Evolutionary conservation across 2,888 invertebrate species (phyloP).

Genomic region (Drosophila pegasa): DNA sequence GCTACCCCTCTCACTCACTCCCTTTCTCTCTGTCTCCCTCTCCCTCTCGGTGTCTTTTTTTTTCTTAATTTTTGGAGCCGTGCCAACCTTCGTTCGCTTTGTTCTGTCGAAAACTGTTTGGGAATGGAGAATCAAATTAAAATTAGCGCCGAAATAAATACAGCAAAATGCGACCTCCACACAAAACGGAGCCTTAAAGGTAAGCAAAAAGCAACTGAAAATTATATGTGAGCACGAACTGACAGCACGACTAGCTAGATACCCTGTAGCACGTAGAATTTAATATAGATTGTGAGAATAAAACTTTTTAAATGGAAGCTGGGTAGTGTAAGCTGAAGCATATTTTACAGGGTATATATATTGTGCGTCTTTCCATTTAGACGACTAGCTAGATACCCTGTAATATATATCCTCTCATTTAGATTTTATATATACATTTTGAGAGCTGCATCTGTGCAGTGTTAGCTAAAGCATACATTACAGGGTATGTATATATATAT

Average conservation of each 20-base stretch:
- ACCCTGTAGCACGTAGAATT: neutral
- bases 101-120: conserved; percentile 2
- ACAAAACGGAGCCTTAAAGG: conserved; percentile 30
- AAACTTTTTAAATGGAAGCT: too few species aligned
- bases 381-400: conserved; percentile 1
- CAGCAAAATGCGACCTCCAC: conserved; percentile 36
- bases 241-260: neutral
- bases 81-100: conserved; percentile 8
- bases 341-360: too few species aligned
- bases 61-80: neutral
- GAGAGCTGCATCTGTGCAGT: too few species aligned
- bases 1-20: conserved; percentile 1
- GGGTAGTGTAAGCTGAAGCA: too few species aligned
- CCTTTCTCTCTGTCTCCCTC: neutral
- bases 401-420: neutral
- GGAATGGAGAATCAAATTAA: conserved; percentile 56
- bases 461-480: too few species aligned
- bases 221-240: neutral
- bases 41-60: neutral
- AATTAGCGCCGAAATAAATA: conserved; percentile 34
- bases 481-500: too few species aligned
- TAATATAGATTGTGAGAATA: too few species aligned
- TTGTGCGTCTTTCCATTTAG: too few species aligned
- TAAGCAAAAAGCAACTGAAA: conserved; percentile 32
- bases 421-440: neutral